These are phyloP conservation scores for Scaptodrosophila lebanonensis DNA, from an alignment of 1,140 invertebrate genomes.

Conservation along the genomic window DNA sequence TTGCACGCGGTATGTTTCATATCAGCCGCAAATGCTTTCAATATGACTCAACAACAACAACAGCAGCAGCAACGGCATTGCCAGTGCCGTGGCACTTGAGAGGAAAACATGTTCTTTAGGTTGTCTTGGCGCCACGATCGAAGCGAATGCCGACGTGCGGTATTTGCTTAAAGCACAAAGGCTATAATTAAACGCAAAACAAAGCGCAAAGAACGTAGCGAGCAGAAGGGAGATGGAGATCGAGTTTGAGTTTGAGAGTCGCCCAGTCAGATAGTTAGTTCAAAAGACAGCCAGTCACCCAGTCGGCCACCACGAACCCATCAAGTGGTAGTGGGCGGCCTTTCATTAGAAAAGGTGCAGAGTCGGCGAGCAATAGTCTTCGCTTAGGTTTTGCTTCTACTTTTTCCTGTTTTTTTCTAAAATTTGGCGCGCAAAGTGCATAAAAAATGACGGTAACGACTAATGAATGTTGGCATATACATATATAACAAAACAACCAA, in stretches of 20 bases:
- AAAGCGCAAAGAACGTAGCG: conserved; percentile 37
- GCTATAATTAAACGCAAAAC: conserved; percentile 72
- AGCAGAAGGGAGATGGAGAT: background rate
- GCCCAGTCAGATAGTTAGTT: no score
- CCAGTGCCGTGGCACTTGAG: conserved; percentile 58
- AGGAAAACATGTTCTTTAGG: conserved; percentile 72
- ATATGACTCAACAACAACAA: conserved; percentile 69
- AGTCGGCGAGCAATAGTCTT: conserved; percentile 23
- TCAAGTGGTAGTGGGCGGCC: conserved; percentile 60
- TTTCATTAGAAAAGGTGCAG: conserved; percentile 68
- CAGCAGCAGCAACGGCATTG: conserved; percentile 24
- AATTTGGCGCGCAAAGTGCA: conserved; percentile 33
- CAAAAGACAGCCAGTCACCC: no score
- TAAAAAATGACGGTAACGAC: conserved; percentile 28
- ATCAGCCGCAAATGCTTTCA: conserved; percentile 67
- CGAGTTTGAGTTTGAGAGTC: no score
- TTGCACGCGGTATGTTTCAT: conserved; percentile 70
- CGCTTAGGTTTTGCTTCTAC: no score
- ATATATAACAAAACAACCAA: conserved; percentile 11
- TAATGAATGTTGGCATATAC: conserved; percentile 40
- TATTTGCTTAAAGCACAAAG: conserved; percentile 66
- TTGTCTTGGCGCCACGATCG: conserved; percentile 74
- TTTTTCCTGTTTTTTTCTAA: no score
- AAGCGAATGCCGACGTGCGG: conserved; percentile 47
- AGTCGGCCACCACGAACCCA: conserved; percentile 15